Evolutionary conservation across 2,888 invertebrate species (phyloP).

Genomic region (Beris chalybata): DNA sequence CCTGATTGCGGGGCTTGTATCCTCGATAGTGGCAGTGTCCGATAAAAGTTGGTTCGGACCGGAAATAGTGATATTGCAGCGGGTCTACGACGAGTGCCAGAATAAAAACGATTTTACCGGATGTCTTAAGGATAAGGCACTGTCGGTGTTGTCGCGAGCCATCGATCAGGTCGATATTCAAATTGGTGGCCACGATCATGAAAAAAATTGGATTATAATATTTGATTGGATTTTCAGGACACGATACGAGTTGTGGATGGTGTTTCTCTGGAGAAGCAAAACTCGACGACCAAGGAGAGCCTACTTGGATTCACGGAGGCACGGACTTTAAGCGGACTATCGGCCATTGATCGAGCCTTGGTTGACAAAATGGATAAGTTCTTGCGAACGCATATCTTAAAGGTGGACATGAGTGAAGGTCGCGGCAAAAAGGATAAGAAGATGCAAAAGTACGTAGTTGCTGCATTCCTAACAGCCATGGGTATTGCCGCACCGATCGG

Average conservation of each 20-base stretch:
- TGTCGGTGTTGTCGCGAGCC: conserved; percentile 62
- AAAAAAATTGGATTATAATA: background rate
- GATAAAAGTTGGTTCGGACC: conserved; percentile 58
- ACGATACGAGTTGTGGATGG: conserved; percentile 65
- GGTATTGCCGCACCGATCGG: conserved; percentile 71
- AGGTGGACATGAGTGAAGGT: conserved; percentile 60
- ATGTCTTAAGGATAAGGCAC: conserved; percentile 65
- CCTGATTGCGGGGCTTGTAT: conserved; percentile 35
- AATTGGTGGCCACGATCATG: background rate
- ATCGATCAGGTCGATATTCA: conserved; percentile 59
- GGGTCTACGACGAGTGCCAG: conserved; percentile 67
- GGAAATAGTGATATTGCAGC: conserved; percentile 62
- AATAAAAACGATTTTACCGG: conserved; percentile 62
- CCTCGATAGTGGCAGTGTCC: conserved; percentile 34
- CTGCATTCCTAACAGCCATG: conserved; percentile 66
- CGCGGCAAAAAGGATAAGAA: conserved; percentile 58
- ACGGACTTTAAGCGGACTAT: conserved; percentile 61
- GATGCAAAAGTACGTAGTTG: conserved; percentile 61
- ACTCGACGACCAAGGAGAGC: conserved; percentile 57
- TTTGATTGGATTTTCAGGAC: conserved; percentile 52
- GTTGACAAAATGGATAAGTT: conserved; percentile 61
- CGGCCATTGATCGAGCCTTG: conserved; percentile 60
- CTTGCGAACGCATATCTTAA: conserved; percentile 66
- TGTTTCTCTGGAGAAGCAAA: conserved; percentile 63
- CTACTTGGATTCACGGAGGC: conserved; percentile 59